Base-by-base conservation (phyloP, 2,888 invertebrate genomes). In the Noctua janthina region DNA sequence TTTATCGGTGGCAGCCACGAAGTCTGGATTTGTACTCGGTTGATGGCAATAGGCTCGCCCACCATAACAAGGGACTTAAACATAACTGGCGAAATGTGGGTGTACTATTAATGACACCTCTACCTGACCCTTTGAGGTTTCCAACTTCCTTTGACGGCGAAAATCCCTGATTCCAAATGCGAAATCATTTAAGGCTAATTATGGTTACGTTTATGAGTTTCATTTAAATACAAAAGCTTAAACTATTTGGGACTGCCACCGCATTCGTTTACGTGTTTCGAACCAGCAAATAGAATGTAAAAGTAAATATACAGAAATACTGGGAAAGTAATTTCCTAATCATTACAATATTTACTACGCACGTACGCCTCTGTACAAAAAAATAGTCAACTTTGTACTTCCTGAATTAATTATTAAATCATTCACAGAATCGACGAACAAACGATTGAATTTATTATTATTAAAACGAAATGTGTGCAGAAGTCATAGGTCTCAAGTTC, bases 181-280 rank as follows among this genome's bases (percentile, higher is more conserved):
- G 35, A 17, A 35, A 35, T 35, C 35, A 64, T 17, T 35, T 17
- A 1, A 17, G 29, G 8, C 8, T 64, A 17, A 17, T 17, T 35
- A 17, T 35, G 17, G 35, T 29, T 35, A 62, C 15, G 62, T 17
- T 17, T 17, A 29, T 29, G n/a, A 51, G 0, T 17, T 10, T 23
- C 4, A 69, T 72, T 74, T 72, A 79, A 76, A 74, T 20, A 71
- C 76, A 71, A 82, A 79, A 67, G 66, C 72, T 79, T 29, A 56
- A 82, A 82, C 54, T 79, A 17, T 62, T 29, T 62, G 15, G 17
- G 0, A 35, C 29, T 17, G 29, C 15, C 7, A 8, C 29, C 13
- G 62, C 13, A 35, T 35, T 62, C n/a, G 23, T 59, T 59, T 64
- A 64, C 29, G 35, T 43, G 62, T 51, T 77, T 71, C 20, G 3